phyloP scores from a whole-genome alignment of 2,888 invertebrate genomes.

The Xanthia icteritia region DNA sequence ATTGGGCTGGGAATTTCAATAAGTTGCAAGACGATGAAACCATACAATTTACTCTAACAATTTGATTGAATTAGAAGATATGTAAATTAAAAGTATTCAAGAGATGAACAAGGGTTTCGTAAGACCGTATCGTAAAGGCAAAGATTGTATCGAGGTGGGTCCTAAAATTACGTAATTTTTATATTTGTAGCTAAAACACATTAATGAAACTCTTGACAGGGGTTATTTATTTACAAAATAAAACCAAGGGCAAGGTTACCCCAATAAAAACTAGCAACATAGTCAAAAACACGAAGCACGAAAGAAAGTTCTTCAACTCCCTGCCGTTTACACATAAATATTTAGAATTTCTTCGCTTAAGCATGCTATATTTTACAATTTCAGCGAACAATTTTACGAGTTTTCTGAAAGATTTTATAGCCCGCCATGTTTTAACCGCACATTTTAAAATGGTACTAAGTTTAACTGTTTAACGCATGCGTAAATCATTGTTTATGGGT shows the following conservation, averaged over 20 bases:
- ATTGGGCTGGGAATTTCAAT: background rate
- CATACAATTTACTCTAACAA: background rate
- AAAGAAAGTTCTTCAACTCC: slow-evolving; percentile 41
- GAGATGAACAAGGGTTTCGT: slow-evolving; percentile 1
- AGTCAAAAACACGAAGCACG: slow-evolving; percentile 1
- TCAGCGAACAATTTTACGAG: slow-evolving; percentile 39
- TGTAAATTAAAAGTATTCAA: slow-evolving; percentile 17
- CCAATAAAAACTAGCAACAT: slow-evolving; percentile 1
- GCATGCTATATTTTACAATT: slow-evolving; percentile 38
- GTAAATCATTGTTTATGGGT: slow-evolving; percentile 86
- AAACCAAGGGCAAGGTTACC: slow-evolving; percentile 35
- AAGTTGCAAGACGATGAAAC: background rate
- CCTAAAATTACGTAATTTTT: slow-evolving; percentile 16
- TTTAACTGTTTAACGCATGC: slow-evolving; percentile 77
- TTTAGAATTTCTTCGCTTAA: slow-evolving; percentile 31
- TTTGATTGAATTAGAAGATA: slow-evolving; percentile 15
- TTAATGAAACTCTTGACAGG: slow-evolving; percentile 21
- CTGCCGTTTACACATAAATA: slow-evolving; percentile 26
- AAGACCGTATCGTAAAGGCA: background rate
- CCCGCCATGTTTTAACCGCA: slow-evolving; percentile 61
- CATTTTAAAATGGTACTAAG: slow-evolving; percentile 67
- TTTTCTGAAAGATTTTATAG: slow-evolving; percentile 57
- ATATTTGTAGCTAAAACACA: background rate
- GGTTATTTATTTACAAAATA: slow-evolving; percentile 24
- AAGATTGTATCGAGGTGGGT: slow-evolving; percentile 1